Conservation (phyloP, 2,797 vertebrate species). For the Lithobates sylvaticus region DNA sequence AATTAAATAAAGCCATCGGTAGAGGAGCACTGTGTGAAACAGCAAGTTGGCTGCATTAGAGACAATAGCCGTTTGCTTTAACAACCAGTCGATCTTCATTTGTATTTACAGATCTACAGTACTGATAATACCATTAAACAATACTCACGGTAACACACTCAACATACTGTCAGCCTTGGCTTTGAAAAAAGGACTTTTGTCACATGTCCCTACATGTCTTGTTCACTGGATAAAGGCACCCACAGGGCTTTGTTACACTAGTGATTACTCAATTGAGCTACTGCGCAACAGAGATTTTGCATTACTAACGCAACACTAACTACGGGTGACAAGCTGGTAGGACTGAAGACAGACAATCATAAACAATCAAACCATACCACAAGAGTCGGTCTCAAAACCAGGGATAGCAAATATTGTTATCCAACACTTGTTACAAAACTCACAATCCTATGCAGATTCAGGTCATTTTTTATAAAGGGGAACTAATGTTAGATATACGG, state of each 20-base stretch:
- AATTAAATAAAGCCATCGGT: conserved; percentile 24
- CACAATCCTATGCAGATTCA: neutral
- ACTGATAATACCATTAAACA: neutral
- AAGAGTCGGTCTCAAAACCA: neutral
- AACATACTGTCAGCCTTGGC: neutral
- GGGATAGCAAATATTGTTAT: no score
- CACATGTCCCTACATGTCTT: neutral
- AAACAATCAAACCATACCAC: neutral
- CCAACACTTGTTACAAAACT: no score
- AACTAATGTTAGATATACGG: no score
- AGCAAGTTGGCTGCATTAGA: neutral
- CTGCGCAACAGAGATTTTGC: neutral
- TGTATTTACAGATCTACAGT: neutral
- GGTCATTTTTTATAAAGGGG: no score
- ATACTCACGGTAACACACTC: neutral
- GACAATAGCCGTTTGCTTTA: conserved; percentile 19
- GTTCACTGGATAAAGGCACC: neutral
- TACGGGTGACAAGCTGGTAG: neutral
- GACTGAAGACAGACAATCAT: neutral
- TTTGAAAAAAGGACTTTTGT: neutral
- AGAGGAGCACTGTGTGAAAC: neutral
- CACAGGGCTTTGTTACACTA: neutral
- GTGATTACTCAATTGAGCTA: neutral
- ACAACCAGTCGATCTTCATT: no score
- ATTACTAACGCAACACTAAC: neutral